These are phyloP conservation scores for Eupelmus urozonus DNA, from an alignment of 2,888 invertebrate genomes.

Conservation along the genomic window DNA sequence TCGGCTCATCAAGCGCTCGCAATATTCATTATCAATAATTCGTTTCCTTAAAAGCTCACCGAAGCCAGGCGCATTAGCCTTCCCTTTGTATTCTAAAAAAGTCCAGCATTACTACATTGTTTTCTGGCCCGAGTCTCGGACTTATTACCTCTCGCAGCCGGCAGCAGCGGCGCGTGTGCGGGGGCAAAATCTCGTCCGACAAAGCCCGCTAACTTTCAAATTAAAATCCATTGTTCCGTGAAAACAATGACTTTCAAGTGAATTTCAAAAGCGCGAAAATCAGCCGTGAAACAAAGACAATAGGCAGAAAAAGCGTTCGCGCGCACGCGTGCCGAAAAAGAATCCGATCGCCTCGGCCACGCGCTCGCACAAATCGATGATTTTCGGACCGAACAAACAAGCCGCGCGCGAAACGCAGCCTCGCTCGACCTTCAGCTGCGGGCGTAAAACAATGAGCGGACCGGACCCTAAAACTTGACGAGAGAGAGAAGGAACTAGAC, in stretches of 20 bases:
- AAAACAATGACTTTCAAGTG: constrained; percentile 54
- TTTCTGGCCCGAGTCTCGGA: constrained; percentile 24
- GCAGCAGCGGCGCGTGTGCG: neutral
- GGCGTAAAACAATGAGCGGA: constrained; percentile 18
- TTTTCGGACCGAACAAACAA: constrained; percentile 28
- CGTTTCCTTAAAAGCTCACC: constrained; percentile 34
- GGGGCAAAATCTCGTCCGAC: constrained; percentile 35
- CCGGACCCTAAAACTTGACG: no score
- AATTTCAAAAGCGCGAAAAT: constrained; percentile 60
- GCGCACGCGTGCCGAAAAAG: constrained; percentile 28
- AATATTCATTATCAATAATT: constrained; percentile 43
- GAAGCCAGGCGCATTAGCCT: constrained; percentile 16
- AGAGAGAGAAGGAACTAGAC: no score
- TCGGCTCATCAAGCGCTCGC: neutral
- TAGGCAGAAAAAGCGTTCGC: constrained; percentile 68
- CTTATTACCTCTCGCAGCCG: constrained; percentile 33
- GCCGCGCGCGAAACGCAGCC: constrained; percentile 24
- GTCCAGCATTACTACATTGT: constrained; percentile 42
- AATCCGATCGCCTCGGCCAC: neutral
- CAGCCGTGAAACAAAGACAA: constrained; percentile 72
- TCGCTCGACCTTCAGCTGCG: neutral
- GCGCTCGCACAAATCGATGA: constrained; percentile 50
- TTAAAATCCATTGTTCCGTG: constrained; percentile 69
- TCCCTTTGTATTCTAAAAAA: constrained; percentile 44
- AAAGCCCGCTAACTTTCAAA: constrained; percentile 59